Evolutionary conservation across 35 echinoderm and acorn worm species (phyloP).

Genomic region (Ptychodera flava): DNA sequence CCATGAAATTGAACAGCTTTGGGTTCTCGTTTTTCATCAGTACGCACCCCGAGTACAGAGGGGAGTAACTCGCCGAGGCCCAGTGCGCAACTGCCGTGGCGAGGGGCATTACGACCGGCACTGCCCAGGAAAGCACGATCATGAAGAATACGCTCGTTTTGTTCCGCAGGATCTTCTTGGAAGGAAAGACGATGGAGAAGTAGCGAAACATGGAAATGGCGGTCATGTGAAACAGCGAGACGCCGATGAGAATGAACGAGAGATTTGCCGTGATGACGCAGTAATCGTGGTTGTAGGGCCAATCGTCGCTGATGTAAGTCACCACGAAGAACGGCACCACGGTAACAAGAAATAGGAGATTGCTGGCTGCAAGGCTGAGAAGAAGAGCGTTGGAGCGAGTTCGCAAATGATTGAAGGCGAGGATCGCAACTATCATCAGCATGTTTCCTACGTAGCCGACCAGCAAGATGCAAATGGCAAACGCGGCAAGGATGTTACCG

Average conservation of each 20-base stretch:
- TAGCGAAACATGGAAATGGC: constrained; percentile 26
- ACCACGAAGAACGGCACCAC: constrained; percentile 30
- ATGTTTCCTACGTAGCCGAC: constrained; percentile 20
- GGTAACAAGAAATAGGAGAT: constrained; percentile 15
- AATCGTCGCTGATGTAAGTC: constrained; percentile 3
- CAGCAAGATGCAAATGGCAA: constrained; percentile 13
- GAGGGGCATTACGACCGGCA: neutral
- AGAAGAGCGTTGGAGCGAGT: constrained; percentile 37
- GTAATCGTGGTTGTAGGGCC: constrained; percentile 15
- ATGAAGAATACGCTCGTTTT: neutral
- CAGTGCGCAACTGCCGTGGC: neutral
- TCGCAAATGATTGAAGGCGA: constrained; percentile 4
- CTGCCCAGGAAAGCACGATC: neutral
- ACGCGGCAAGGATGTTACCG: neutral
- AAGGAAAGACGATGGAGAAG: constrained; percentile 26
- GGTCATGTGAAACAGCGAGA: constrained; percentile 24
- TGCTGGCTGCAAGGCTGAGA: constrained; percentile 14
- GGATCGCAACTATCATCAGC: neutral
- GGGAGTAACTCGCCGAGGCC: constrained; percentile 7
- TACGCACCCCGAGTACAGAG: constrained; percentile 20
- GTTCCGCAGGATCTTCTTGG: neutral
- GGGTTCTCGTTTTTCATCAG: constrained; percentile 4
- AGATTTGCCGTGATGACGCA: constrained; percentile 29
- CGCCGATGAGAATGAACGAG: constrained; percentile 22
- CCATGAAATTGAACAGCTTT: constrained; percentile 3